Base-by-base conservation (phyloP, 2,888 invertebrate genomes). In the Chrysolina americana region DNA sequence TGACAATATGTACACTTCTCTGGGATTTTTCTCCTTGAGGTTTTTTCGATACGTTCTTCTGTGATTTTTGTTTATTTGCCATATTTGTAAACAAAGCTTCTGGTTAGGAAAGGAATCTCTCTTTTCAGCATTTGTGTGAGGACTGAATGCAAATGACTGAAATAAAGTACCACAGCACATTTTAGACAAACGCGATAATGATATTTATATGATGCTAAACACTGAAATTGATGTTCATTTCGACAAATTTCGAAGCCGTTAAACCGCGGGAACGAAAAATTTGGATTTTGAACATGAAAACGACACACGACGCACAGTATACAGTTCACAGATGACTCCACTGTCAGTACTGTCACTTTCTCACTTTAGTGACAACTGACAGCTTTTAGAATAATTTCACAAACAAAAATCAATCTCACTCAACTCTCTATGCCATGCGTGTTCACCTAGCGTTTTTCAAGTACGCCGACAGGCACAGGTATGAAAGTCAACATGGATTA, bases 261-360 rank as follows among this genome's bases (percentile, higher is more conserved):
- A 73, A 73, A 53, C 65, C 68, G 73, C 73, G 73, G 73, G 69
- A 75, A 75, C 71, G 63, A 62, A 71, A 64, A 70, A 74, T 70
- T 74, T 74, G 64, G 68, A 71, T 65, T 50, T 53, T 71, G 56
- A 62, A 63, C 15, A 53, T 68, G 53, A 53, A 50, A 70, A 44
- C 44, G 62, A 74, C 62, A 70, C 68, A 70, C 66, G 70, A 68
- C 71, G 36, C 28, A 28, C 36, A 36, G 15, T n/a, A 9, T n/a
- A 59, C 59, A 36, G 11, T 28, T n/a, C n/a, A 36, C 59, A 15
- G 2, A n/a, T 28, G 28, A 5, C 28, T 15, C 36, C 8, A 6
- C 36, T 36, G 36, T 36, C 36, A 36, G 8, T 36, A 36, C 0
- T 36, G 8, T 36, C 36, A 36, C 36, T 36, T 5, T 28, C 28